These are phyloP conservation scores for Ceratosolen solmsi DNA, from an alignment of 1,140 invertebrate genomes.

Conservation along the genomic window DNA sequence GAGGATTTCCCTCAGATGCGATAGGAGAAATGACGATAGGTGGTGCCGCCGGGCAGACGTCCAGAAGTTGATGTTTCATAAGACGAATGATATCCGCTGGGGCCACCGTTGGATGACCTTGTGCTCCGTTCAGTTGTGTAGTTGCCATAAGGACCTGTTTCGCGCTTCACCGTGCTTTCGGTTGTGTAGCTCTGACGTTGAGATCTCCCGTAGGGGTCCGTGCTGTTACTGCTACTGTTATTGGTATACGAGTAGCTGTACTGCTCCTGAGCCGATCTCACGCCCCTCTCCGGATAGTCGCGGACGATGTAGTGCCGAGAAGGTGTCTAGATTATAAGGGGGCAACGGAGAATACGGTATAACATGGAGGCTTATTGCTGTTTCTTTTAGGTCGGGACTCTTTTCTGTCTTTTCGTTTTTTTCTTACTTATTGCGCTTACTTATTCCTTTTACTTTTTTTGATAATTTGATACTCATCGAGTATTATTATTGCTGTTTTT, in stretches of 20 bases:
- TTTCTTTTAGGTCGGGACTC: not conserved
- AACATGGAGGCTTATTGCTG: not conserved
- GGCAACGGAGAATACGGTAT: conserved; percentile 49
- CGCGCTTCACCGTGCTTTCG: conserved; percentile 79
- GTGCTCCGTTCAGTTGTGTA: conserved; percentile 83
- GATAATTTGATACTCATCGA: too few relatives aligned
- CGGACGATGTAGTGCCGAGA: conserved; percentile 87
- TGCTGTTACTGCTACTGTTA: conserved; percentile 70
- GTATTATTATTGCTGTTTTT: conserved; percentile 5
- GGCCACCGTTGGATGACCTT: conserved; percentile 79
- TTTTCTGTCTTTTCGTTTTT: not conserved
- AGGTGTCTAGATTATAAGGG: conserved; percentile 77
- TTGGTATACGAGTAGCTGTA: conserved; percentile 88
- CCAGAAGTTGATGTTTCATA: conserved; percentile 84
- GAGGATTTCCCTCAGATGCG: conserved; percentile 79
- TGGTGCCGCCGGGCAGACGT: conserved; percentile 84
- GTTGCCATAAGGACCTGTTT: conserved; percentile 77
- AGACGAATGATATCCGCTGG: conserved; percentile 83
- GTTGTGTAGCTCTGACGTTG: conserved; percentile 77
- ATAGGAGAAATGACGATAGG: conserved; percentile 88
- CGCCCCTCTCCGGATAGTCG: conserved; percentile 80
- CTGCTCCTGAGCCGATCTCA: conserved; percentile 82
- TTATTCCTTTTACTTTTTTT: not conserved
- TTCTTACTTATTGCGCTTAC: not conserved
- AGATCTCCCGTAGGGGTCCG: conserved; percentile 75